Evolutionary conservation across 2,797 vertebrate genomes (phyloP).

Genomic region (Falco peregrinus): DNA sequence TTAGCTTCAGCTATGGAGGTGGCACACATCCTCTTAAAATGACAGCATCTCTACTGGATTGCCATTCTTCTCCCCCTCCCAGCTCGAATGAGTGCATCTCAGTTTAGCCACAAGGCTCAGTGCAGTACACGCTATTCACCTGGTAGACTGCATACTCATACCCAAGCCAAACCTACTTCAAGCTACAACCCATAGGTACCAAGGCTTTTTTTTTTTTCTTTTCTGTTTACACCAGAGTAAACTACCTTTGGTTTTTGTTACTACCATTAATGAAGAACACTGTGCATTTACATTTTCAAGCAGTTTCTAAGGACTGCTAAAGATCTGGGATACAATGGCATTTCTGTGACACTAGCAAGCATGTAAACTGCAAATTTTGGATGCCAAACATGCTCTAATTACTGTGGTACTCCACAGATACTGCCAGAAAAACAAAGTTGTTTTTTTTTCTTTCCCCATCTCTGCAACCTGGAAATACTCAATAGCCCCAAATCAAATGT

Average conservation of each 20-base stretch:
- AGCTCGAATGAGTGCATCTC: not conserved
- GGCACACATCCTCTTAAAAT: not conserved
- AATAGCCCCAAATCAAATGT: not conserved
- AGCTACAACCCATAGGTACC: rapidly evolving
- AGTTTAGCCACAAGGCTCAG: not conserved
- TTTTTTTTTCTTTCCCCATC: not conserved
- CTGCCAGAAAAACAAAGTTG: not conserved
- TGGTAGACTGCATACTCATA: not conserved
- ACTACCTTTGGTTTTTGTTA: not conserved
- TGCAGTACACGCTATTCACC: not conserved
- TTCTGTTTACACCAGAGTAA: not conserved
- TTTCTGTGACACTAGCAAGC: not conserved
- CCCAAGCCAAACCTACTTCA: not conserved
- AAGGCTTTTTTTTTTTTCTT: not conserved
- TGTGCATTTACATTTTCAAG: not conserved
- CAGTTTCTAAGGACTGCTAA: not conserved
- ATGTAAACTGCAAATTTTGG: not conserved
- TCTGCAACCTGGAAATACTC: not conserved
- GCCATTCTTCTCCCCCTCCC: not conserved
- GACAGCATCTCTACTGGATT: not conserved
- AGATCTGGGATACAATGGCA: not conserved
- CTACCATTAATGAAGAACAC: not conserved
- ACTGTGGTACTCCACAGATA: not conserved
- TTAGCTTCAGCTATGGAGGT: not conserved
- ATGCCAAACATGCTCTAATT: not conserved